phyloP scores from a whole-genome alignment of 1,140 invertebrate genomes.

The Phocides pigmalion region DNA sequence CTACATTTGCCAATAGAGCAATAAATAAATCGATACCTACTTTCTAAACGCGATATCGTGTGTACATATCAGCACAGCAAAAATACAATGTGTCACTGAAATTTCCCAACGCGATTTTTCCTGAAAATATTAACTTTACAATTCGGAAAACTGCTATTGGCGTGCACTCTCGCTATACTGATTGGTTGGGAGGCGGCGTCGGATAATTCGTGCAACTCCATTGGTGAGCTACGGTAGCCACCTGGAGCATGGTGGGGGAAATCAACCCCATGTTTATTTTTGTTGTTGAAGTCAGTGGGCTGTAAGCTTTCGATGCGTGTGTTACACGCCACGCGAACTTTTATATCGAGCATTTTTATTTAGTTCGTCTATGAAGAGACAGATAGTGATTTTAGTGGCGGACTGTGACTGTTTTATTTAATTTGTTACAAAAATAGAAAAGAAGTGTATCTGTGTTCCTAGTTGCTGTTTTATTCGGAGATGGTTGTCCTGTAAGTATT shows the following conservation, averaged over 20 bases:
- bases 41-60: conserved; percentile 40
- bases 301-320: conserved; percentile 59
- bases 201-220: conserved; percentile 24
- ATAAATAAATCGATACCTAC: conserved; percentile 40
- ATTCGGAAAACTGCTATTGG: conserved; percentile 53
- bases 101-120: conserved; percentile 61
- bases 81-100: conserved; percentile 52
- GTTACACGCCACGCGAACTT: conserved; percentile 41
- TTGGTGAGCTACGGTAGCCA: conserved; percentile 50
- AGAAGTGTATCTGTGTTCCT: conserved; percentile 51
- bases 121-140: conserved; percentile 61
- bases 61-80: conserved; percentile 39
- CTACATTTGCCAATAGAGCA: background rate
- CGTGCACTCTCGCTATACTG: conserved; percentile 16
- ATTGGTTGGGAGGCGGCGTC: conserved; percentile 67
- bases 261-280: conserved; percentile 80
- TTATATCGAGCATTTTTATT: conserved; percentile 31
- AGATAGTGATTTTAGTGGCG: conserved; percentile 24
- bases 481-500: conserved; percentile 80
- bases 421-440: conserved; percentile 27
- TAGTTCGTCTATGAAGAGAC: conserved; percentile 31
- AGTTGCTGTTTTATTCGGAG: conserved; percentile 52
- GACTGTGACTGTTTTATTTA: conserved; percentile 30
- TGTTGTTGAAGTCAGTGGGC: conserved; percentile 75
- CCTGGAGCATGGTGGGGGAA: conserved; percentile 49